Evolutionary conservation across 2,113 vertebrate species (phyloP), one percentile per base, ranked within the genome.

Genomic region (Fukomys damarensis): DNA sequence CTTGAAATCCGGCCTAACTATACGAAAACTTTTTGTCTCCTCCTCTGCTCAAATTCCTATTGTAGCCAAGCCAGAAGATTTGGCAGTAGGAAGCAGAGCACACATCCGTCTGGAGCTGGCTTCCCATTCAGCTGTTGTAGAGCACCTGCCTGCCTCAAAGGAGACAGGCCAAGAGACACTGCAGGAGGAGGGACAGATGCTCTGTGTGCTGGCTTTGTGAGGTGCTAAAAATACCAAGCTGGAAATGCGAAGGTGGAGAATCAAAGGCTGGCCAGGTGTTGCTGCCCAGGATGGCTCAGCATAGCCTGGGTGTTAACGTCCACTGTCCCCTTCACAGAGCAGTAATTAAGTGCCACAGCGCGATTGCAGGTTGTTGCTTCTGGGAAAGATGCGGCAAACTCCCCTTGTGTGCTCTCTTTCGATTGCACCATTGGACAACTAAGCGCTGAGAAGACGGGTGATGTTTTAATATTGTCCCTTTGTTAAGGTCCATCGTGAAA

Each of bases 201-300:
- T 81, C 92, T 93, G 97, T 87, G 86, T 1, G 96, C 49, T 43
- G 82, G 92, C 95, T 96, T 96, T 97, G 92, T 93, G 87, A 95
- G n/a, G 41, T 43, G 46, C 96, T 98, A 97, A 98, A 97, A 97
- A 97, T 98, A 98, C 19, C 82, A 77, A 8, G 16, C 10, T 70
- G 43, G 59, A 82, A 89, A 94, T 49, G 92, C 82, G 17, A 63
- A 94, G 11, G n/a, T 41, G 79, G 41, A 95, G 72, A 54, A 96
- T 86, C 52, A 95, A 97, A 93, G 95, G 38, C 49, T 16, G 22
- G 30, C 79, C 93, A 97, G 96, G 96, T 92, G 93, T 77, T 88
- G 70, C 16, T 2, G 1, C 85, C 65, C 66, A 38, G 81, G 93
- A 76, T 6, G 92, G 70, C 91, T 95, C 77, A 58, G 76, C 76